Evolutionary conservation across 2,888 invertebrate genomes (phyloP).

Genomic region (Calephelis perditalis): DNA sequence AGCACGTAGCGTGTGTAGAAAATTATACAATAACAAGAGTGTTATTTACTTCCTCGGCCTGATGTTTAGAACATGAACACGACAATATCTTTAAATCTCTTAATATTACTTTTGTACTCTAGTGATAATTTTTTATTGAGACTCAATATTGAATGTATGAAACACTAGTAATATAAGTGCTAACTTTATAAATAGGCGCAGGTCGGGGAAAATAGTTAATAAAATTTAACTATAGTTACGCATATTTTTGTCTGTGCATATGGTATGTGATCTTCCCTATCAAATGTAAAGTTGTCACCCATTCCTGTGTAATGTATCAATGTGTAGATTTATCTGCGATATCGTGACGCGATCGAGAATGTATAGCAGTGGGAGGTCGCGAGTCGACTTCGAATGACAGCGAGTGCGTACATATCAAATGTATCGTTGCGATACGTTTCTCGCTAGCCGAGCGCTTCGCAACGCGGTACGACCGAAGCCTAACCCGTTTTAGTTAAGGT

Average conservation of each 20-base stretch:
- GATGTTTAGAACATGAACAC: slow-evolving; percentile 9
- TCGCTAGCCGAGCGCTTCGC: slow-evolving; percentile 16
- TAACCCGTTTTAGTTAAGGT: slow-evolving; percentile 2
- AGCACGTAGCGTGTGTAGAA: slow-evolving; percentile 28
- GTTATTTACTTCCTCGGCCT: slow-evolving; percentile 19
- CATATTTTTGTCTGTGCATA: slow-evolving; percentile 12
- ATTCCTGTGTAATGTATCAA: slow-evolving; percentile 11
- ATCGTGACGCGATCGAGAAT: slow-evolving; percentile 12
- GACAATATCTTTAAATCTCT: slow-evolving; percentile 15
- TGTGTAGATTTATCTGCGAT: slow-evolving; percentile 6
- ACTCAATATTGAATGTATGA: slow-evolving; percentile 8
- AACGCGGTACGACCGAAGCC: slow-evolving; percentile 18
- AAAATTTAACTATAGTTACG: slow-evolving; percentile 13
- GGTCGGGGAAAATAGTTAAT: slow-evolving; percentile 9
- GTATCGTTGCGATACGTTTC: slow-evolving; percentile 15
- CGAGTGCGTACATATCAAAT: slow-evolving; percentile 12
- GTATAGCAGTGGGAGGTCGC: slow-evolving; percentile 1
- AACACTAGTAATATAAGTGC: slow-evolving; percentile 8
- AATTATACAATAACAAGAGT: slow-evolving; percentile 24
- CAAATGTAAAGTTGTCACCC: slow-evolving; percentile 18
- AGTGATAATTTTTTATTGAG: slow-evolving; percentile 16
- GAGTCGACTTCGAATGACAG: neutral
- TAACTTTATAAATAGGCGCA: slow-evolving; percentile 1
- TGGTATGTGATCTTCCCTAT: slow-evolving; percentile 19
- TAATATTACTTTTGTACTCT: slow-evolving; percentile 10